Evolutionary conservation across 2,888 invertebrate genomes (phyloP).

Genomic region (Cerastis rubricosa): DNA sequence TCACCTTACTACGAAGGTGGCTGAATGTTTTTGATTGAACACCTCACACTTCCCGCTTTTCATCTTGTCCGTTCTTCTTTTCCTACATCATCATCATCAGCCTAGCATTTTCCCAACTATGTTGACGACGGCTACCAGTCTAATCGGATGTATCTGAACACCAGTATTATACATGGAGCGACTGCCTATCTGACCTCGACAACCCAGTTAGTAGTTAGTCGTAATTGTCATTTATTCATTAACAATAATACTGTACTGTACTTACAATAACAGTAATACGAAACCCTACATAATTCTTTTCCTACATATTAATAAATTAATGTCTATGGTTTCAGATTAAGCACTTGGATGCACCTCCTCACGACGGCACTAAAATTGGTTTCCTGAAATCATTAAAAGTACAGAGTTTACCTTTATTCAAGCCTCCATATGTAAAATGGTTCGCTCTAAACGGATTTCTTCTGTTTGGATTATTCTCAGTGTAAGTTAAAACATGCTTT

Average conservation of each 20-base stretch:
- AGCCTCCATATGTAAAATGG: conserved; percentile 88
- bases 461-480: conserved; percentile 92
- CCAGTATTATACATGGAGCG: too few relatives aligned
- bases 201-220: too few relatives aligned
- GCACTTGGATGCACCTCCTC: conserved; percentile 72
- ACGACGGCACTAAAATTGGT: conserved; percentile 68
- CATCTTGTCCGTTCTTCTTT: neutral
- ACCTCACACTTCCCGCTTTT: neutral
- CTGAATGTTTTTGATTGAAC: neutral
- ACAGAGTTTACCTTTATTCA: conserved; percentile 90
- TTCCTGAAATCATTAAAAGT: conserved; percentile 83
- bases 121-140: too few relatives aligned
- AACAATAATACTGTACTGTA: too few relatives aligned
- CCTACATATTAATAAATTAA: neutral
- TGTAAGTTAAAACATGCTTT: conserved; percentile 85
- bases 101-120: too few relatives aligned
- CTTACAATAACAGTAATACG: too few relatives aligned
- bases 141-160: too few relatives aligned
- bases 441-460: conserved; percentile 90
- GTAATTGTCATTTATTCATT: too few relatives aligned
- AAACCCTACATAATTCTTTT: neutral
- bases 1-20: neutral
- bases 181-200: too few relatives aligned
- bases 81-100: too few relatives aligned
- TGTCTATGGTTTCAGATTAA: conserved; percentile 77